These are phyloP conservation scores for Lasioglossum marginatum DNA, from an alignment of 2,888 invertebrate genomes.

Conservation along the genomic window DNA sequence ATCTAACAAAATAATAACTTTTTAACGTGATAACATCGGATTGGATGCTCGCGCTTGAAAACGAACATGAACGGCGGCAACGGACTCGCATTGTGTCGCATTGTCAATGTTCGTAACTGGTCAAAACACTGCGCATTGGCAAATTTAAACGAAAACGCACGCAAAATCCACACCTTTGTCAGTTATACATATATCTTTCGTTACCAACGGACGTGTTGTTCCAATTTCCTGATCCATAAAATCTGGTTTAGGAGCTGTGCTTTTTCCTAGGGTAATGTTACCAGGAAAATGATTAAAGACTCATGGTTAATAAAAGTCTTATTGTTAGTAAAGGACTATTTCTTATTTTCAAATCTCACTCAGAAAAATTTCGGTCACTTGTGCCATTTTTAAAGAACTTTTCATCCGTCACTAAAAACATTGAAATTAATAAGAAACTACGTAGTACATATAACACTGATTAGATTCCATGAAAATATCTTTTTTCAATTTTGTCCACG, in stretches of 20 bases:
- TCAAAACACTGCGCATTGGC: neutral
- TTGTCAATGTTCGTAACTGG: neutral
- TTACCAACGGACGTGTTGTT: neutral
- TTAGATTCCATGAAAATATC: neutral
- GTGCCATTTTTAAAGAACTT: neutral
- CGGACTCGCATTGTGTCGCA: neutral
- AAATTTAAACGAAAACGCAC: neutral
- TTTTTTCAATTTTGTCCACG: neutral
- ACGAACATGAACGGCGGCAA: neutral
- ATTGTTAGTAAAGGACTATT: too few species aligned
- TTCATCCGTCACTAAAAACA: neutral
- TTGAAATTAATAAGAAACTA: neutral
- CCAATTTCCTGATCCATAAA: neutral
- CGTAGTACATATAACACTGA: neutral
- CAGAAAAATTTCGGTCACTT: too few species aligned
- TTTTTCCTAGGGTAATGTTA: neutral
- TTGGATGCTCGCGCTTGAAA: neutral
- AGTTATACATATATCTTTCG: neutral
- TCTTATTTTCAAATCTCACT: too few species aligned
- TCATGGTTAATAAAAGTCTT: neutral
- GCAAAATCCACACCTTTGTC: neutral
- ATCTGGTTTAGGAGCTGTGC: neutral
- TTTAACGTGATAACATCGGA: neutral
- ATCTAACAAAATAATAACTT: slow-evolving; percentile 5
- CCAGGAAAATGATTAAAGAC: neutral